phyloP scores from a whole-genome alignment of 1,140 invertebrate genomes.

The Asobara japonica region DNA sequence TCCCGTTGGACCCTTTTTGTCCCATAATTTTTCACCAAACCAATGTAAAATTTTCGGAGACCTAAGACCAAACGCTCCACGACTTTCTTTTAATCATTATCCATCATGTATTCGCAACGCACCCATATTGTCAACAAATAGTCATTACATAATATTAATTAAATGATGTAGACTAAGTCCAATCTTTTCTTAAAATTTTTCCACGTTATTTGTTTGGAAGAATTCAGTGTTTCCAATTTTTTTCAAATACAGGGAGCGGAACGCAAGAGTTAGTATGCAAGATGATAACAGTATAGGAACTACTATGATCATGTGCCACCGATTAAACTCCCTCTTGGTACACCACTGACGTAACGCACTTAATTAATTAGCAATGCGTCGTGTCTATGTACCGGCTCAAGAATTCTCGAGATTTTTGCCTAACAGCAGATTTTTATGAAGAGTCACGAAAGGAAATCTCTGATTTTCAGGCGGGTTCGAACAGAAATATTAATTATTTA shows the following conservation, averaged over 20 bases:
- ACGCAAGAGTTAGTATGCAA: background rate
- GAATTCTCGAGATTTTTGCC: conserved; percentile 6
- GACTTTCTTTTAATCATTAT: too few relatives aligned
- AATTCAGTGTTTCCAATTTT: background rate
- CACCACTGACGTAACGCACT: conserved; percentile 3
- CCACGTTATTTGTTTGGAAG: too few relatives aligned
- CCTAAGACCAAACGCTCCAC: too few relatives aligned
- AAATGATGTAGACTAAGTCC: too few relatives aligned
- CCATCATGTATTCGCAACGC: too few relatives aligned
- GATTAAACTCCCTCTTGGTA: conserved; percentile 5
- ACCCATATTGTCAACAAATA: background rate
- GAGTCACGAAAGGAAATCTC: too few relatives aligned
- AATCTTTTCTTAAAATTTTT: too few relatives aligned
- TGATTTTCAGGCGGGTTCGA: too few relatives aligned
- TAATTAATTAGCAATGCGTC: conserved; percentile 14
- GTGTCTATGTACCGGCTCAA: background rate
- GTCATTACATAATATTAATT: too few relatives aligned
- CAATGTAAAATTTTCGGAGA: too few relatives aligned
- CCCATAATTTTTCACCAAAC: too few relatives aligned
- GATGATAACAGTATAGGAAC: conserved; percentile 17
- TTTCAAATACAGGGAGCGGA: background rate
- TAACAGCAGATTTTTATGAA: background rate
- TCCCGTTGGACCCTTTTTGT: too few relatives aligned
- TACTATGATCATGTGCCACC: conserved; percentile 14
- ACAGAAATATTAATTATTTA: background rate